These are phyloP conservation scores for Potamarius usumacintae DNA, from an alignment of 2,113 vertebrate genomes.

Conservation along the genomic window DNA sequence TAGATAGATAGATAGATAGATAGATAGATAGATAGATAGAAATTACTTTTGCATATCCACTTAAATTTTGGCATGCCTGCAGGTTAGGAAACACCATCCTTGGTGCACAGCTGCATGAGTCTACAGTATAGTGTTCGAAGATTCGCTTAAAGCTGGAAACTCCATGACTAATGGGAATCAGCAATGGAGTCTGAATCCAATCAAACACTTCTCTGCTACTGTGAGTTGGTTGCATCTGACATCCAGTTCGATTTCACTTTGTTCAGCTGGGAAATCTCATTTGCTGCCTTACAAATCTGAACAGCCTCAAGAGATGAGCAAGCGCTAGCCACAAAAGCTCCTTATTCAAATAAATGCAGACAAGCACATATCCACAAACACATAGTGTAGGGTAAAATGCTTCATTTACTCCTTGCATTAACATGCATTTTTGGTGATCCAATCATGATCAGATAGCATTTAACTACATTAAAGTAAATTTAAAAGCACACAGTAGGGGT, in stretches of 20 bases:
- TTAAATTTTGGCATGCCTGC: neutral
- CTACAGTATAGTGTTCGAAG: slow-evolving; percentile 54
- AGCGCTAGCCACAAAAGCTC: slow-evolving; percentile 11
- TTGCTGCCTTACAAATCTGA: slow-evolving; percentile 57
- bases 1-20: too few relatives aligned
- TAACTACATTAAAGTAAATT: slow-evolving; percentile 20
- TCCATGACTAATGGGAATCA: slow-evolving; percentile 68
- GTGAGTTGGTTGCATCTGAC: slow-evolving; percentile 66
- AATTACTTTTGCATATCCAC: neutral
- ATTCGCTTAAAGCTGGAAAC: slow-evolving; percentile 62
- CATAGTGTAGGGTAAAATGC: neutral
- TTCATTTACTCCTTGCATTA: slow-evolving; percentile 11
- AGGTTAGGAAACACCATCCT: slow-evolving; percentile 9
- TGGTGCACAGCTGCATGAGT: slow-evolving; percentile 54
- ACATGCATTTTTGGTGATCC: neutral
- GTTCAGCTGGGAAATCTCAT: slow-evolving; percentile 57
- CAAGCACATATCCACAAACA: slow-evolving; percentile 22
- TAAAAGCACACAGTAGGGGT: slow-evolving; percentile 5
- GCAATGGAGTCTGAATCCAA: slow-evolving; percentile 64
- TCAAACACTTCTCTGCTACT: slow-evolving; percentile 60
- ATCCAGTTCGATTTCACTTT: slow-evolving; percentile 67
- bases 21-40: too few relatives aligned
- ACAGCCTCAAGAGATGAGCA: slow-evolving; percentile 38
- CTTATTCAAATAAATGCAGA: slow-evolving; percentile 18
- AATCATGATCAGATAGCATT: slow-evolving; percentile 8